A percentile compares a stretch with the other conserved stretches of the same genome.
These are phyloP conservation scores for Phyto melanocephala DNA, from an alignment of 2,888 invertebrate species.

Conservation along the genomic window DNA sequence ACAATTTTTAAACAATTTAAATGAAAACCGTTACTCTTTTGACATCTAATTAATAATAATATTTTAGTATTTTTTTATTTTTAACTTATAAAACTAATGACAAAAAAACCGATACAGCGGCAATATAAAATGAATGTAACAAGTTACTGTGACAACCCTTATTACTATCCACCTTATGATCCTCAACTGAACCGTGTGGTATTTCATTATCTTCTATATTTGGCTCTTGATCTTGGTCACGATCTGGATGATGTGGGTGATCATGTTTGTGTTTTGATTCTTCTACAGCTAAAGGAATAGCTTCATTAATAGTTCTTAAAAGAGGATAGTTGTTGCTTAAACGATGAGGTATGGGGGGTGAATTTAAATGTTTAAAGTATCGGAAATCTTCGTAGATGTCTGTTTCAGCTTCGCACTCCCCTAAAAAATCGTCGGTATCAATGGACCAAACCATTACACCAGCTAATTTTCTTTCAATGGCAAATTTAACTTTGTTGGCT, in stretches of 20 bases:
- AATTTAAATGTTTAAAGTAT: constrained; percentile 51
- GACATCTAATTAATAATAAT: background rate
- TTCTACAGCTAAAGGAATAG: constrained; percentile 80
- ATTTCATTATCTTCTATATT: constrained; percentile 77
- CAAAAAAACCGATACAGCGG: constrained; percentile 19
- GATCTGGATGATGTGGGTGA: constrained; percentile 72
- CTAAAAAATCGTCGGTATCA: constrained; percentile 92
- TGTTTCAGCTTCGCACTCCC: constrained; percentile 81
- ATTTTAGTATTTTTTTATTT: background rate
- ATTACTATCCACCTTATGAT: constrained; percentile 69
- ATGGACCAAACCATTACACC: constrained; percentile 94
- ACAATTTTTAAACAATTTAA: too few species aligned
- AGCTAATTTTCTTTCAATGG: constrained; percentile 83
- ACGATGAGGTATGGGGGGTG: constrained; percentile 70
- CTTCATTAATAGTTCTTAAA: constrained; percentile 86
- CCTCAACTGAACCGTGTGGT: constrained; percentile 74
- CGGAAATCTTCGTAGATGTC: constrained; percentile 80
- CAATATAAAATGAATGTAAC: constrained; percentile 25
- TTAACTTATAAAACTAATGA: constrained; percentile 35
- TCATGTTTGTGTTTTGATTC: constrained; percentile 80
- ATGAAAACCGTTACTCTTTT: too few species aligned
- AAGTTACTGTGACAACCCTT: constrained; percentile 27
- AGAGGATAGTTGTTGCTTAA: constrained; percentile 83
- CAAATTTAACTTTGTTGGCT: constrained; percentile 85
- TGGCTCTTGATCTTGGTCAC: constrained; percentile 10